Evolutionary conservation across 2,888 invertebrate genomes (phyloP), one percentile per base, ranked within the genome.

Genomic region (Neocrepidodera transversa): DNA sequence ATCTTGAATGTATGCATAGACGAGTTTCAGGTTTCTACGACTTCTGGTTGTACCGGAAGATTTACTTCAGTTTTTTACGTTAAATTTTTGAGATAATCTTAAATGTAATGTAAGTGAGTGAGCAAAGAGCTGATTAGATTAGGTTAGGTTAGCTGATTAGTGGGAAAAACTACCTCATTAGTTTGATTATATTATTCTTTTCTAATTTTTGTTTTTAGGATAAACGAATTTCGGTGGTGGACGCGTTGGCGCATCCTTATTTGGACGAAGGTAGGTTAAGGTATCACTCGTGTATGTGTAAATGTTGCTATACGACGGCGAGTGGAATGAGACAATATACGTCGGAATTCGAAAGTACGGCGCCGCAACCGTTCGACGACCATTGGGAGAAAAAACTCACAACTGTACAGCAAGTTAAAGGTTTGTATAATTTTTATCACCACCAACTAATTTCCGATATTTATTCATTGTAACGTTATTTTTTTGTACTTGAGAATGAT

Each of bases 261-360:
- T 83, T 99, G 68, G 97, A 97, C 78, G 99, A 99, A 80, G 99
- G 98, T 20, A 88, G 99, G 68, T 86, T 99, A 75, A 89, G 99
- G 75, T 99, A 97, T 84, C 99, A 99, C 83, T 98, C 97, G 65
- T 99, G 99, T 82, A 99, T 99, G 99, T 99, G 99, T 85, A 92
- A 92, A 79, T 99, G 99, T 77, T 99, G 99, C 83, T 94, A 91
- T 81, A 90, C 91, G 57, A 87, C 88, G 65, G 85, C 85, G 60
- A 84, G 87, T 57, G 87, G 88, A 48, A 87, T 90, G 84, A 84
- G 96, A 58, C 95, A 95, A 80, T 97, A 95, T 83, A 89, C 91
- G 59, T 84, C 87, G 35, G 96, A 97, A 81, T 92, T 96, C 72
- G 97, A 97, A 82, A 96, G 95, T 23, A 88, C 89, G 67, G 94